These are phyloP conservation scores for Apteryx mantelli DNA, from an alignment of 2,113 vertebrate species.

Conservation along the genomic window DNA sequence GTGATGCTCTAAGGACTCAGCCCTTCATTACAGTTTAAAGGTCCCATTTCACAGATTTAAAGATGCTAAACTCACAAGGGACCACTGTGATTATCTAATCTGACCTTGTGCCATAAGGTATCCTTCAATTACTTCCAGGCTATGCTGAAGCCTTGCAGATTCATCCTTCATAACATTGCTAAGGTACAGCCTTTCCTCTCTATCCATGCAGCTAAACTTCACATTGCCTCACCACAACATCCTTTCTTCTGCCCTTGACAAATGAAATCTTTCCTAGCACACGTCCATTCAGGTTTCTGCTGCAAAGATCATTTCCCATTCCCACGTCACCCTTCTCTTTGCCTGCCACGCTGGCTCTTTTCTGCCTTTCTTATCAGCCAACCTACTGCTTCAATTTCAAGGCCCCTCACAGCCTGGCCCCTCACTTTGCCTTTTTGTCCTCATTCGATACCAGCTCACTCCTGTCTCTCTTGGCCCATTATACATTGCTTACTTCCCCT, in stretches of 20 bases:
- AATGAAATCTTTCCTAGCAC: constrained; percentile 21
- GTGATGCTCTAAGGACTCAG: constrained; percentile 23
- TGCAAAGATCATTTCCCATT: background rate
- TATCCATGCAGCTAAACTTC: background rate
- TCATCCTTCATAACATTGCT: background rate
- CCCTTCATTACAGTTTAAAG: background rate
- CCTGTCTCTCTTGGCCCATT: background rate
- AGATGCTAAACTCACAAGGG: constrained; percentile 15
- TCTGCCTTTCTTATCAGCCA: background rate
- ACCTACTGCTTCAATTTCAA: background rate
- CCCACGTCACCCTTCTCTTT: background rate
- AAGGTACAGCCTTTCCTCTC: background rate
- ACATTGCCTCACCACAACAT: background rate
- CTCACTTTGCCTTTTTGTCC: background rate
- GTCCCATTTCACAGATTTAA: constrained; percentile 43
- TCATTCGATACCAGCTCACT: background rate
- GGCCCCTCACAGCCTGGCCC: background rate
- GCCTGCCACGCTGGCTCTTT: background rate
- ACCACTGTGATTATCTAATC: background rate
- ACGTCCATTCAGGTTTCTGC: constrained; percentile 11
- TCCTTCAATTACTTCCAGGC: background rate
- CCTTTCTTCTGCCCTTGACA: background rate
- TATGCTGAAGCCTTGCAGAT: background rate
- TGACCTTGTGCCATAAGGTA: constrained; percentile 1
- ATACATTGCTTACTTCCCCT: background rate